phyloP scores from a whole-genome alignment of 2,888 invertebrate species.

The Amiota mariae region DNA sequence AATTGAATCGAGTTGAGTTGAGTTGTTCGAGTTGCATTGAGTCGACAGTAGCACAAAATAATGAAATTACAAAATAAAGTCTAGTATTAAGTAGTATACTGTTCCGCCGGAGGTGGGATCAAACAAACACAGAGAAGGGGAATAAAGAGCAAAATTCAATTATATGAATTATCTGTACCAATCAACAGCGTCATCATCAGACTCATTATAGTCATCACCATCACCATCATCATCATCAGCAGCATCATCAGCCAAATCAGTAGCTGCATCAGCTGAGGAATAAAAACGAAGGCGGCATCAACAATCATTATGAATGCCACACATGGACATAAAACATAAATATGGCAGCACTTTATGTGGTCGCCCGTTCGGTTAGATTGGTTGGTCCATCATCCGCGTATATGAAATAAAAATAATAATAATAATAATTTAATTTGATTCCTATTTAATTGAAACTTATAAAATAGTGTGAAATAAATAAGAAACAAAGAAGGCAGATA shows the following conservation, averaged over 20 bases:
- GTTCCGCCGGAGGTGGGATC: no score
- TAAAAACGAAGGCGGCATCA: neutral
- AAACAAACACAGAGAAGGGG: no score
- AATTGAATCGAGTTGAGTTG: no score
- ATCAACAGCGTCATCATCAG: constrained; percentile 20
- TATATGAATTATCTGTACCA: constrained; percentile 42
- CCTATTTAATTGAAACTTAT: constrained; percentile 63
- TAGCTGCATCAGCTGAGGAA: constrained; percentile 33
- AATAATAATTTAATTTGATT: constrained; percentile 59
- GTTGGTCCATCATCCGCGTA: no score
- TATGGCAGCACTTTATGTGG: no score
- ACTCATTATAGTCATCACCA: constrained; percentile 12
- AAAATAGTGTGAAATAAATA: constrained; percentile 49
- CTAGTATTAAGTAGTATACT: neutral
- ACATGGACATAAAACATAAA: constrained; percentile 1
- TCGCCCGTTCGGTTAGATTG: no score
- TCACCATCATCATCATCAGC: no score
- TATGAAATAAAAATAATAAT: neutral
- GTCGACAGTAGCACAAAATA: neutral
- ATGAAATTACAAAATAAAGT: constrained; percentile 20
- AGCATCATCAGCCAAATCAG: constrained; percentile 29
- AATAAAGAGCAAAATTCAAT: constrained; percentile 52
- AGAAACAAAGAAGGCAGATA: constrained; percentile 37
- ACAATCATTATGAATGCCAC: neutral
- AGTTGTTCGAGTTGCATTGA: neutral